Evolutionary conservation across 2,797 vertebrate species (phyloP).

Genomic region (Gobio occitaniae): DNA sequence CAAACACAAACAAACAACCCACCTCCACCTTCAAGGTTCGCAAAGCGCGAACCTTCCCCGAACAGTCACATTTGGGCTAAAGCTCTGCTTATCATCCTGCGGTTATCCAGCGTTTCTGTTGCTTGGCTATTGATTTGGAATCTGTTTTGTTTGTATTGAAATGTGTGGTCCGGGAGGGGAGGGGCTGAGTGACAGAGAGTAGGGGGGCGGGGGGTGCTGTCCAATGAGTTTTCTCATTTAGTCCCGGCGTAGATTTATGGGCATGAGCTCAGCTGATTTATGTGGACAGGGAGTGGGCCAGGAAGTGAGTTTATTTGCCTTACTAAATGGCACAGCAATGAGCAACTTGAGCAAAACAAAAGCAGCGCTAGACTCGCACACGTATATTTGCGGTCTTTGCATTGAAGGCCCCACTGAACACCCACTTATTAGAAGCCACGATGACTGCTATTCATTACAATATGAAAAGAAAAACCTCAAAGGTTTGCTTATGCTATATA

Average conservation of each 20-base stretch:
- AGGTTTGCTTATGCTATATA: constrained; percentile 30
- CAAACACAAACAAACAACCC: constrained; percentile 62
- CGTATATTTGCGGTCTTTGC: constrained; percentile 37
- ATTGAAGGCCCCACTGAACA: constrained; percentile 23
- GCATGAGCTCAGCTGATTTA: constrained; percentile 64
- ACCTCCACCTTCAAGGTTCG: constrained; percentile 66
- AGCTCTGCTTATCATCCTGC: constrained; percentile 57
- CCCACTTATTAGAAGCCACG: constrained; percentile 9
- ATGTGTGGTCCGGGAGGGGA: constrained; percentile 57
- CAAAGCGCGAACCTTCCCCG: constrained; percentile 58
- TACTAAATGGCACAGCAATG: constrained; percentile 57
- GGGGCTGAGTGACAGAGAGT: constrained; percentile 59
- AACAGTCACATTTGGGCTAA: constrained; percentile 58
- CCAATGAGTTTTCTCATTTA: constrained; percentile 66
- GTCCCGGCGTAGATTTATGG: constrained; percentile 60
- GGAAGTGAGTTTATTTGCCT: constrained; percentile 53
- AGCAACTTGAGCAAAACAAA: constrained; percentile 52
- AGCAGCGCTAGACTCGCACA: constrained; percentile 30
- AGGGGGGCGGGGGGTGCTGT: constrained; percentile 47
- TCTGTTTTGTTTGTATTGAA: constrained; percentile 65
- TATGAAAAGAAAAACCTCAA: constrained; percentile 12
- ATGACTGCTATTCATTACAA: constrained; percentile 32
- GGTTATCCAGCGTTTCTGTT: constrained; percentile 46
- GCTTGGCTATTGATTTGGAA: constrained; percentile 58
- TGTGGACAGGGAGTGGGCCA: constrained; percentile 44